Evolutionary conservation across 2,797 vertebrate species (phyloP).

Genomic region (Cryptoprocta ferox): DNA sequence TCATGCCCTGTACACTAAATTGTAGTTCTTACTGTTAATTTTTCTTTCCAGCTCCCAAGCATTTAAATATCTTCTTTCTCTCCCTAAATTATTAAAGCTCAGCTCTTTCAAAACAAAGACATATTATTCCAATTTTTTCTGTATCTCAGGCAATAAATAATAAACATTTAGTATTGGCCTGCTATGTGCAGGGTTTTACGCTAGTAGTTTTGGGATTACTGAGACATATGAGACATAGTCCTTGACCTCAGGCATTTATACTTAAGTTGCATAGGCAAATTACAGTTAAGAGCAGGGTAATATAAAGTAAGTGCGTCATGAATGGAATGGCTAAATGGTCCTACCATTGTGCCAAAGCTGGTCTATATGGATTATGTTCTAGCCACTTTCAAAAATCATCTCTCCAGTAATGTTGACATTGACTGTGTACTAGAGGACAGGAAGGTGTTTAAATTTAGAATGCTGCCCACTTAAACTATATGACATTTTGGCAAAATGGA

Average conservation of each 20-base stretch:
- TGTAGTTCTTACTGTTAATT: background rate
- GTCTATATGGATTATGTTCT: background rate
- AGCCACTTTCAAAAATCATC: background rate
- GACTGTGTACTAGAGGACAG: background rate
- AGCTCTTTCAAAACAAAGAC: background rate
- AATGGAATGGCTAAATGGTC: background rate
- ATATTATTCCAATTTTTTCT: conserved; percentile 1
- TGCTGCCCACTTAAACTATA: background rate
- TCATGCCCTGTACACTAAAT: background rate
- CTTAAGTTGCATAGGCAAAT: background rate
- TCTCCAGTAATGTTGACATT: background rate
- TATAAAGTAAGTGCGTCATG: background rate
- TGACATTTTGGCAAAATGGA: background rate
- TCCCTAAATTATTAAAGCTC: background rate
- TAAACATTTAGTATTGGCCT: background rate
- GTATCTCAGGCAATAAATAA: background rate
- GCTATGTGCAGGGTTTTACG: background rate
- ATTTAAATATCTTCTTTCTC: background rate
- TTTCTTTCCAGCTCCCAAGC: background rate
- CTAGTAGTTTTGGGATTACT: background rate
- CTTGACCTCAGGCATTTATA: background rate
- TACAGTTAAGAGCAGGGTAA: background rate
- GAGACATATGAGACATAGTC: background rate
- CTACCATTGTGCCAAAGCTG: no score
- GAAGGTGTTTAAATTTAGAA: conserved; percentile 2